These are phyloP conservation scores for Geotrupes spiniger DNA, from an alignment of 2,888 invertebrate genomes.

Conservation along the genomic window DNA sequence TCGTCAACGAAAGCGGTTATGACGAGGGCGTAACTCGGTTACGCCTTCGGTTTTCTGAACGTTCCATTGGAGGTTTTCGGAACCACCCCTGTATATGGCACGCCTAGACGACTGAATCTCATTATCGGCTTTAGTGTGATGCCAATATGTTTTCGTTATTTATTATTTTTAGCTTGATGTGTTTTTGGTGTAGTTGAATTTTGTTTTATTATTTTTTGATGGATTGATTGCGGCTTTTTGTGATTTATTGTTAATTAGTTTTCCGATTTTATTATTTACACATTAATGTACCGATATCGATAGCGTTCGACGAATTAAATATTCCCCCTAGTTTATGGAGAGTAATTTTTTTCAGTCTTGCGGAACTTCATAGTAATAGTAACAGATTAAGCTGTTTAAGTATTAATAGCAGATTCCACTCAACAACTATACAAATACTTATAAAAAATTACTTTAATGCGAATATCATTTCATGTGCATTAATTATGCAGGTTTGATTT, in stretches of 20 bases:
- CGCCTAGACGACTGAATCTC: slow-evolving; percentile 41
- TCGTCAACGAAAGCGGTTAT: slow-evolving; percentile 28
- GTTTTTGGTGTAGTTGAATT: slow-evolving; percentile 44
- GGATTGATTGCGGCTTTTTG: slow-evolving; percentile 40
- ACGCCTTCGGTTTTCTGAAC: slow-evolving; percentile 22
- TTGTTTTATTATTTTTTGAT: slow-evolving; percentile 48
- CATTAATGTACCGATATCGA: slow-evolving; percentile 1
- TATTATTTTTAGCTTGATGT: slow-evolving; percentile 41
- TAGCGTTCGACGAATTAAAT: slow-evolving; percentile 2
- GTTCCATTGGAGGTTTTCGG: slow-evolving; percentile 35
- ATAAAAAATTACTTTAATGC: too few species aligned
- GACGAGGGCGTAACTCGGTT: slow-evolving; percentile 31
- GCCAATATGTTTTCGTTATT: slow-evolving; percentile 50
- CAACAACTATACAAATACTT: too few species aligned
- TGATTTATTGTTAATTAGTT: slow-evolving; percentile 30
- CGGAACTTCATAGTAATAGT: too few species aligned
- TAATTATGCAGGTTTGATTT: too few species aligned
- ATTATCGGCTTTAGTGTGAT: slow-evolving; percentile 46
- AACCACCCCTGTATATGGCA: slow-evolving; percentile 33
- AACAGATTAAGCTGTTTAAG: too few species aligned
- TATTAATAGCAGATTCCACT: too few species aligned
- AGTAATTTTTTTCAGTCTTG: too few species aligned
- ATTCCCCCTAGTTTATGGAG: too few species aligned
- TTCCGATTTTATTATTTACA: slow-evolving; percentile 16
- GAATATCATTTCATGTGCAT: too few species aligned